phyloP scores from a whole-genome alignment of 2,888 invertebrate genomes.

The Hypsopygia costalis region DNA sequence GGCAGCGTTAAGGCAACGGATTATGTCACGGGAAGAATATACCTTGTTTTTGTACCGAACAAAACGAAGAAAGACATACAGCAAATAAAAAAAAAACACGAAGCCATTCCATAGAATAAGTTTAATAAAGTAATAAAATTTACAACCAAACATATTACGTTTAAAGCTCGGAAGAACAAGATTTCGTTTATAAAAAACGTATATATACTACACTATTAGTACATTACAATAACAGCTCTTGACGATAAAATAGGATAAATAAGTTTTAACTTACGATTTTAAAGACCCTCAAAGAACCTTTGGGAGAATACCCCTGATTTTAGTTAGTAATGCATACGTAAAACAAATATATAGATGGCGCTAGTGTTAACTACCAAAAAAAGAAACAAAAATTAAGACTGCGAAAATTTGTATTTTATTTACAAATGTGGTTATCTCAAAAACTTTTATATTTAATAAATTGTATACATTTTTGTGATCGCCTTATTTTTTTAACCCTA shows the following conservation, averaged over 20 bases:
- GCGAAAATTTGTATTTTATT: too few relatives aligned
- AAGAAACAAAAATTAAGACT: not conserved
- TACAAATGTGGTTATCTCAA: too few relatives aligned
- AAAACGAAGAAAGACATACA: conserved; percentile 43
- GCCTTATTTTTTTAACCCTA: too few relatives aligned
- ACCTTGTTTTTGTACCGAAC: too few relatives aligned
- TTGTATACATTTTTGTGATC: too few relatives aligned
- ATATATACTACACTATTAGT: conserved; percentile 2
- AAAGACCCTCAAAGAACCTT: too few relatives aligned
- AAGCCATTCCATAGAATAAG: conserved; percentile 74
- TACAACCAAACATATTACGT: conserved; percentile 73
- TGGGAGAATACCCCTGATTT: too few relatives aligned
- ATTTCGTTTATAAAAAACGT: conserved; percentile 37
- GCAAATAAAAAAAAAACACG: conserved; percentile 65
- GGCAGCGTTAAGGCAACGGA: too few relatives aligned
- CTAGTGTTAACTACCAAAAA: not conserved
- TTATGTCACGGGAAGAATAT: too few relatives aligned
- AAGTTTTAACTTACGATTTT: not conserved
- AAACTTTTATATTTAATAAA: too few relatives aligned
- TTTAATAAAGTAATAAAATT: conserved; percentile 76
- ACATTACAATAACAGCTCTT: conserved; percentile 7
- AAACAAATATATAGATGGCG: not conserved
- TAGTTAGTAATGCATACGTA: not conserved
- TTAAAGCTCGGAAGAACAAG: conserved; percentile 79
- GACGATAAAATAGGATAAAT: conserved; percentile 5